Percentiles rank a stretch among this genome's conserved stretches.
Evolutionary conservation across 2,888 invertebrate species (phyloP).

Genomic region (Drosophila meridionalis): DNA sequence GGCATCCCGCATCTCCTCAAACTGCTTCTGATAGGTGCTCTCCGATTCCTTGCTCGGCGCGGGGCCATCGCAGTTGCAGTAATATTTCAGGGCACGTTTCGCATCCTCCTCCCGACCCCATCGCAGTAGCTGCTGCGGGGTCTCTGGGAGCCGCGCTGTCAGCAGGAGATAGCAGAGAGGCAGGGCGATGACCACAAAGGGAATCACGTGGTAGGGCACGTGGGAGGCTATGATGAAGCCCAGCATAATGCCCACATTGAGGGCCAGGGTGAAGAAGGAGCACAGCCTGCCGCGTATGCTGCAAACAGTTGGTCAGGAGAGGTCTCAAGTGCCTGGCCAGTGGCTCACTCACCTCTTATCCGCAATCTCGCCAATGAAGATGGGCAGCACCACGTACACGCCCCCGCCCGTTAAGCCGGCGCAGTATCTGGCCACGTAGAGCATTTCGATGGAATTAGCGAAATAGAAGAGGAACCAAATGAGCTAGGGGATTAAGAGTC

Average conservation of each 20-base stretch:
- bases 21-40: slow-evolving; percentile 57
- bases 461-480: slow-evolving; percentile 82
- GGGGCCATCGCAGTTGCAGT: slow-evolving; percentile 62
- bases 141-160: slow-evolving; percentile 67
- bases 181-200: slow-evolving; percentile 58
- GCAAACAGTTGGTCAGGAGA: not conserved
- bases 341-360: slow-evolving; percentile 76
- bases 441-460: slow-evolving; percentile 72
- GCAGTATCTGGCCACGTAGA: slow-evolving; percentile 80
- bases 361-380: slow-evolving; percentile 84
- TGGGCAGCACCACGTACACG: slow-evolving; percentile 77
- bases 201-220: slow-evolving; percentile 69
- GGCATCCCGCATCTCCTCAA: slow-evolving; percentile 52
- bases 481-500: slow-evolving; percentile 58
- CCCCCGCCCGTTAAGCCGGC: slow-evolving; percentile 84
- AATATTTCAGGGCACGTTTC: slow-evolving; percentile 64
- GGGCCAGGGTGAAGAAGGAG: slow-evolving; percentile 69
- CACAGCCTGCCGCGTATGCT: slow-evolving; percentile 82
- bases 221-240: slow-evolving; percentile 70
- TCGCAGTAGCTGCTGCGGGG: slow-evolving; percentile 69
- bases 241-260: slow-evolving; percentile 68
- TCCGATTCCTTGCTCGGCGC: slow-evolving; percentile 55
- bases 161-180: slow-evolving; percentile 65
- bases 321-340: not conserved
- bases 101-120: slow-evolving; percentile 61